Evolutionary conservation across 2,888 invertebrate species (phyloP), one percentile per base, ranked within the genome.

Genomic region (Ptychoptera albimana): DNA sequence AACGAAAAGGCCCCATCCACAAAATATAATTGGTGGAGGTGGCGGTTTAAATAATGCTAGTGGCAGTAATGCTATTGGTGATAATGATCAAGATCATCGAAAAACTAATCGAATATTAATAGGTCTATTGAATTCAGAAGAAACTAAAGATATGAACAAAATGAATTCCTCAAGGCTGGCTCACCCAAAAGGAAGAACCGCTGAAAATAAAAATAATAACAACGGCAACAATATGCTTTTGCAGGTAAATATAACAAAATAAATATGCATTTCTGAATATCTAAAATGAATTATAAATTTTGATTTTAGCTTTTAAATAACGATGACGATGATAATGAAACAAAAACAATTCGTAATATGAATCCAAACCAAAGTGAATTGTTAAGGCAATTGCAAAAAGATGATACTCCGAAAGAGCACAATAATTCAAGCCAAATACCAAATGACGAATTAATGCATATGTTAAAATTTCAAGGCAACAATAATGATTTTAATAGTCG

Each of bases 321-420:
- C 47, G 85, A 85, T 54, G 83, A 84, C 53, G 85, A 85, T 52
- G 77, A 78, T 46, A 81, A 79, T 67, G 67, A 51, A 69, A 71
- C 53, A 71, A 31, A 51, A 54, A 45, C 64, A 54, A 65, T 45
- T 23, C 23, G 23, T 5, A 23, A 23, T 23, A 23, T 23, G 7
- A 23, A 23, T 51, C 51, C 39, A 43, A 44, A 39, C 53, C 66
- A 68, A 41, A 72, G 73, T 53, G 75, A 73, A 43, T 59, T 75
- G 29, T 64, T 74, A 48, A 72, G 73, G 1, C 73, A 74, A 52
- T 53, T 67, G 37, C 62, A 67, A 47, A 67, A 67, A 52, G 61
- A 63, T 23, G 64, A 66, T 43, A 60, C 60, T 16, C 52, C 52
- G 44, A 55, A 54, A 46, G 54, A 54, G 23, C 57, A 55, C 23